Conservation (phyloP, 2,797 vertebrate species). For the Catamblyrhynchus diadema region DNA sequence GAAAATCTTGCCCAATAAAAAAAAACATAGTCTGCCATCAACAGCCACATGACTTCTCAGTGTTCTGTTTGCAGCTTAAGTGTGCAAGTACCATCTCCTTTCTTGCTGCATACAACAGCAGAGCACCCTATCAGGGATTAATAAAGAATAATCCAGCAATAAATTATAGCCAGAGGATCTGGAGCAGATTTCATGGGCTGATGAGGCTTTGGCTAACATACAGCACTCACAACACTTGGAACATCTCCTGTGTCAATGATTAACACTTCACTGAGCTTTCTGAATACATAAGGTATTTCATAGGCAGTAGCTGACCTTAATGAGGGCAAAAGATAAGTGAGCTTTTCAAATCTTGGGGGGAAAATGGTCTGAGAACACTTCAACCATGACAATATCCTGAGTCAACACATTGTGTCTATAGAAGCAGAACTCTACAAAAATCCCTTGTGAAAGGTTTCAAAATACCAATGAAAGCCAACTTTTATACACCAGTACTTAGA, state of each 20-base stretch:
- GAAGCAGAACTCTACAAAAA: neutral
- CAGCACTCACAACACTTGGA: constrained; percentile 22
- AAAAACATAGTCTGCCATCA: neutral
- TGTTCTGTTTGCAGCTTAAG: neutral
- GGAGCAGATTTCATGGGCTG: constrained; percentile 34
- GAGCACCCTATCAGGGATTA: neutral
- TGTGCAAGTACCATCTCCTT: neutral
- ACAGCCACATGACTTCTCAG: neutral
- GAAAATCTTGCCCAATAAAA: neutral
- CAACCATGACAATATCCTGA: neutral
- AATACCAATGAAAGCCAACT: neutral
- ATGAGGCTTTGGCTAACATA: constrained; percentile 27
- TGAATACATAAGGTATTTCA: constrained; percentile 22
- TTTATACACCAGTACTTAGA: neutral
- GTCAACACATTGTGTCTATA: neutral
- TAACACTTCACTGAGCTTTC: constrained; percentile 49
- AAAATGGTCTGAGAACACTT: neutral
- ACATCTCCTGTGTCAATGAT: constrained; percentile 43
- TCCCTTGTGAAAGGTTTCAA: neutral
- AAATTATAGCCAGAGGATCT: neutral
- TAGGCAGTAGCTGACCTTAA: constrained; percentile 7
- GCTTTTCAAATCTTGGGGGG: neutral
- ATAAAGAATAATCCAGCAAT: constrained; percentile 25
- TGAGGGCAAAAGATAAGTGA: constrained; percentile 29
- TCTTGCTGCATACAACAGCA: neutral